phyloP scores from a whole-genome alignment of 2,113 vertebrate species.

The Rallus limicola region DNA sequence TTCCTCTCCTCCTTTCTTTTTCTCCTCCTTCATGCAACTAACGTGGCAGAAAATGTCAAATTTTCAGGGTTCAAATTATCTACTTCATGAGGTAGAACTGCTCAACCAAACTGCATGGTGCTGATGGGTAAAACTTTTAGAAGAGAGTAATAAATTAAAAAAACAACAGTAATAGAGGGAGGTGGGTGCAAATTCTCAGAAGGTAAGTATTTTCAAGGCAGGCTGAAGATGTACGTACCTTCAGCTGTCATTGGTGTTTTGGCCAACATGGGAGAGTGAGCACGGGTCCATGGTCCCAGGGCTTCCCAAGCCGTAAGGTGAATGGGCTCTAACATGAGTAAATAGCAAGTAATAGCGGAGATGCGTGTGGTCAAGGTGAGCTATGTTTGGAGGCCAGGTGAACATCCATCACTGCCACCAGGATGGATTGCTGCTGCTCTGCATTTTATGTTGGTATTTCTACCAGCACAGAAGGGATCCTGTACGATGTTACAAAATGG shows the following conservation, averaged over 20 bases:
- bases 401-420: accelerated
- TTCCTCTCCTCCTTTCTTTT: not conserved
- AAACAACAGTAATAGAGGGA: accelerated
- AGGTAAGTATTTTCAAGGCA: not conserved
- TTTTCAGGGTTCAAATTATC: not conserved
- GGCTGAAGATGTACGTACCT: not conserved
- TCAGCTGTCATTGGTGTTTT: not conserved
- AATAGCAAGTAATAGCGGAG: not conserved
- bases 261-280: not conserved
- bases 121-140: not conserved
- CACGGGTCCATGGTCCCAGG: not conserved
- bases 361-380: not conserved
- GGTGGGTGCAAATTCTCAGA: not conserved
- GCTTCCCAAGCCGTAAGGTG: not conserved
- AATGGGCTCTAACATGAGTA: not conserved
- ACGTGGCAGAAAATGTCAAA: not conserved
- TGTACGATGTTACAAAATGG: not conserved
- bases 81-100: not conserved
- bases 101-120: not conserved
- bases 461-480: not conserved
- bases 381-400: not conserved
- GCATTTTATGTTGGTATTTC: not conserved
- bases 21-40: not conserved
- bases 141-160: not conserved
- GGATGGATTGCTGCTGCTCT: not conserved